Evolutionary conservation across 2,113 vertebrate genomes (phyloP).

Genomic region (Ptilorrhoa leucosticta): DNA sequence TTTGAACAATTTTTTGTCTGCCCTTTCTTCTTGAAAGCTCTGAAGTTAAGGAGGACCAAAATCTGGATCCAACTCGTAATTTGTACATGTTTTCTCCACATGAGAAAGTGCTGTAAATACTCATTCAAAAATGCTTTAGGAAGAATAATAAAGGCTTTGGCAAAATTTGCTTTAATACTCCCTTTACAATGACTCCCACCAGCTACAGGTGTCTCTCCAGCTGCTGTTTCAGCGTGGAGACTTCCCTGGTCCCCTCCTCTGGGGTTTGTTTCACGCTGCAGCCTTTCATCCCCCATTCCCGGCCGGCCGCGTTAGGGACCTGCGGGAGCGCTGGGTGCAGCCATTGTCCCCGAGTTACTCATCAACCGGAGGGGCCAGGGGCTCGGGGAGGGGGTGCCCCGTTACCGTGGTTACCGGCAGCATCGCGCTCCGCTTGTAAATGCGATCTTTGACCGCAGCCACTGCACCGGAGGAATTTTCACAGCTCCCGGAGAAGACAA

Average conservation of each 20-base stretch:
- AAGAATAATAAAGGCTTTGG: neutral
- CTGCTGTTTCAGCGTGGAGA: neutral
- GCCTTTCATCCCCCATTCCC: neutral
- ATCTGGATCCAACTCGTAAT: neutral
- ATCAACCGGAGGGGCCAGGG: conserved; percentile 59
- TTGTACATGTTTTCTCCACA: neutral
- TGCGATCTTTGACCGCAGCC: conserved; percentile 58
- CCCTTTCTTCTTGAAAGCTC: neutral
- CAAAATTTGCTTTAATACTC: neutral
- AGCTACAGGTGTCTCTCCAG: neutral
- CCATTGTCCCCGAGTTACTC: conserved; percentile 75
- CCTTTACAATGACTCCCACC: neutral
- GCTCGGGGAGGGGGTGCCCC: neutral
- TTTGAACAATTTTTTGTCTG: neutral
- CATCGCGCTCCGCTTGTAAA: conserved; percentile 36
- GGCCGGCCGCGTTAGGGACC: neutral
- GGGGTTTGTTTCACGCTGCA: neutral
- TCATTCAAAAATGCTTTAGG: neutral
- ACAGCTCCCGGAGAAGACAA: conserved; percentile 34
- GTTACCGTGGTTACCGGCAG: conserved; percentile 67
- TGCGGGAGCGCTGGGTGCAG: conserved; percentile 22
- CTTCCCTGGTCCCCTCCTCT: neutral
- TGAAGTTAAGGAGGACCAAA: neutral
- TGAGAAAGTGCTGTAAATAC: neutral
- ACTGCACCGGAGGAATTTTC: conserved; percentile 48